phyloP scores from a whole-genome alignment of 2,797 vertebrate species.

The Triplophysa bombifrons region DNA sequence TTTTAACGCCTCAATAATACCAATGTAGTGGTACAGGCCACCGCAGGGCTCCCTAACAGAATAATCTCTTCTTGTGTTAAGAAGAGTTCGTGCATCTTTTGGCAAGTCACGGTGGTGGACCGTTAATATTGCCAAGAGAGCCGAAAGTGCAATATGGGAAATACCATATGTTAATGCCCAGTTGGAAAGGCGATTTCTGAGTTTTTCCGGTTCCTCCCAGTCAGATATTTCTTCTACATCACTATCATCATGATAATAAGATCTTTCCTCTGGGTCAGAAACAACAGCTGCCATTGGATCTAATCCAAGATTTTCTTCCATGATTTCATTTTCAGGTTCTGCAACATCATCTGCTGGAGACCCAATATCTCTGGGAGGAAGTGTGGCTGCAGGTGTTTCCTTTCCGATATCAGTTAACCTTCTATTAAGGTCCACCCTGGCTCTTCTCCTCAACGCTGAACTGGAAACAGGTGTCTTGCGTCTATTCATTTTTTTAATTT shows the following conservation, averaged over 20 bases:
- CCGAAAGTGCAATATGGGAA: constrained; percentile 3
- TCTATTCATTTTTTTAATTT: constrained; percentile 18
- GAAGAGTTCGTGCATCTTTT: constrained; percentile 5
- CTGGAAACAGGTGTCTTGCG: no score
- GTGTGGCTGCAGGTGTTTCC: no score
- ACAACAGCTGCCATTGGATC: constrained; percentile 16
- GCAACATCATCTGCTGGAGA: no score
- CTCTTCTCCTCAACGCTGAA: constrained; percentile 12
- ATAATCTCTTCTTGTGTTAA: background rate
- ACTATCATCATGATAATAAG: constrained; percentile 19
- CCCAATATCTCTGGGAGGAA: no score
- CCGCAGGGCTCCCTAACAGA: background rate
- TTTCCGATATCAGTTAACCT: background rate
- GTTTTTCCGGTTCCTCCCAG: constrained; percentile 16
- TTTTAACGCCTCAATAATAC: constrained; percentile 2
- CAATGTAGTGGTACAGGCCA: background rate
- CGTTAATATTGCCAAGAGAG: background rate
- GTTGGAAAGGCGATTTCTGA: constrained; percentile 19
- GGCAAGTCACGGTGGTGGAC: background rate
- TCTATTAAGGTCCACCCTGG: constrained; percentile 17
- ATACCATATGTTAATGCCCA: constrained; percentile 29
- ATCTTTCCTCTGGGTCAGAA: constrained; percentile 11
- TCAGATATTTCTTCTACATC: constrained; percentile 24
- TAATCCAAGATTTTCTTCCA: constrained; percentile 5
- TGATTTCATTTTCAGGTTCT: no score